Base-by-base conservation (phyloP, 1,140 invertebrate species). In the Zaprionus vittiger region DNA sequence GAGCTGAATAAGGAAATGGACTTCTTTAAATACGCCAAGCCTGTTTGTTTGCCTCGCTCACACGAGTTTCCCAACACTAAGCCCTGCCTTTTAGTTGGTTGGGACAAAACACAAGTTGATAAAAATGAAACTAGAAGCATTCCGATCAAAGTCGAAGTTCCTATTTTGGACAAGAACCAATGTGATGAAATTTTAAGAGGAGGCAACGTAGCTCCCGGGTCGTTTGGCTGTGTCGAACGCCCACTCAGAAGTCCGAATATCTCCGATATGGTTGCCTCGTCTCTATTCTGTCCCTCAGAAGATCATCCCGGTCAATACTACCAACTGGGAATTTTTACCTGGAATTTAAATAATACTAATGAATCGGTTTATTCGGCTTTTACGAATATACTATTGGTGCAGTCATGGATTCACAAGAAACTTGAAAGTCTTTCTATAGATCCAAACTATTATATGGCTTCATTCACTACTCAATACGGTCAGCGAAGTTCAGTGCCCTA, bases 31-130 rank as follows among this genome's bases (percentile, higher is more conserved):
- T 93, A 95, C 78, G 94, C 96, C 0, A 95, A 95, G 91, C 95
- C 96, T 2, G 94, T 96, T 61, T 97, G 96, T 91, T 92, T 97
- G 34, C 96, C 96, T 4, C 44, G 93, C 2, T 5, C n/a, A 1
- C n/a, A 60, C 26, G 24, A 69, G 4, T 68, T 69, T 62, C 72
- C 64, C 1, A 14, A 74, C 47, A 5, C 54, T 11, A 20, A 17
- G 17, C 77, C 87, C 0, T 96, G 95, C 78, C 91, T 93, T 56
- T 95, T 94, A 5, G 94, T 93, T 11, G 95, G 95, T n/a, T 96
- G 95, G 95, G 95, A 95, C 14, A 95, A 94, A 20, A 11, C 2
- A 4, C 9, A 20, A 0, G 4, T 52, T 52, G 0, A 20, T 20
- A 4, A 14, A 20, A 14, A 52, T 4, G 5, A 4, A 1, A 20